Percentiles rank a stretch among this genome's conserved stretches.
phyloP scores from a whole-genome alignment of 2,888 invertebrate species.

The Colletes collaris region DNA sequence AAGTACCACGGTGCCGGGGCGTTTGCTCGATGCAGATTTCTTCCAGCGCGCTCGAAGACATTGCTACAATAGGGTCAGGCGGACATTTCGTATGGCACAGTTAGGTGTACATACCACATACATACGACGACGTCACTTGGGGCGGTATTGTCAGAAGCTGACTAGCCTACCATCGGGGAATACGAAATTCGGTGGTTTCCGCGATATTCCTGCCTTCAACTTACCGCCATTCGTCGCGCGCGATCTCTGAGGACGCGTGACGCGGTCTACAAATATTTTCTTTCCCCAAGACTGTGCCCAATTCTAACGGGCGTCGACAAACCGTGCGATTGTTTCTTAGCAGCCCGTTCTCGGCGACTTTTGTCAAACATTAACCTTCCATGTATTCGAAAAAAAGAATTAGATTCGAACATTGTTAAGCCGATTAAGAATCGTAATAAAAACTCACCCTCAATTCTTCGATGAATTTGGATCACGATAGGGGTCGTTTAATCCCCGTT shows the following conservation, averaged over 20 bases:
- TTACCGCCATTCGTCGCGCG: constrained; percentile 39
- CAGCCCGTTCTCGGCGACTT: too few relatives aligned
- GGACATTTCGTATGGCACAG: constrained; percentile 73
- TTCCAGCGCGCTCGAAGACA: constrained; percentile 65
- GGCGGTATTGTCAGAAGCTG: constrained; percentile 78
- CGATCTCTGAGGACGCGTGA: constrained; percentile 55
- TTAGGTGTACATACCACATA: constrained; percentile 66
- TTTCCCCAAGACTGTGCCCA: constrained; percentile 29
- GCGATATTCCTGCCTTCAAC: constrained; percentile 62
- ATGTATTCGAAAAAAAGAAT: too few relatives aligned
- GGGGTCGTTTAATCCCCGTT: not conserved
- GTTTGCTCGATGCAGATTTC: constrained; percentile 8
- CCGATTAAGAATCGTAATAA: too few relatives aligned
- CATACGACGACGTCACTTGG: constrained; percentile 77
- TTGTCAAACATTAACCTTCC: too few relatives aligned
- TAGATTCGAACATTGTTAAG: too few relatives aligned
- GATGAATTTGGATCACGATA: not conserved
- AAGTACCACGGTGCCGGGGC: too few relatives aligned
- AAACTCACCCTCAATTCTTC: constrained; percentile 21
- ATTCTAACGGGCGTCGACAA: constrained; percentile 34
- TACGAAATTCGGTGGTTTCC: constrained; percentile 76
- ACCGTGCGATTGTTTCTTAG: constrained; percentile 24
- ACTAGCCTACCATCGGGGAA: constrained; percentile 77
- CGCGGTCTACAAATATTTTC: constrained; percentile 48
- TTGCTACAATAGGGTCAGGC: constrained; percentile 75